phyloP scores from a whole-genome alignment of 2,797 vertebrate species.

The Spinus olivaceus region DNA sequence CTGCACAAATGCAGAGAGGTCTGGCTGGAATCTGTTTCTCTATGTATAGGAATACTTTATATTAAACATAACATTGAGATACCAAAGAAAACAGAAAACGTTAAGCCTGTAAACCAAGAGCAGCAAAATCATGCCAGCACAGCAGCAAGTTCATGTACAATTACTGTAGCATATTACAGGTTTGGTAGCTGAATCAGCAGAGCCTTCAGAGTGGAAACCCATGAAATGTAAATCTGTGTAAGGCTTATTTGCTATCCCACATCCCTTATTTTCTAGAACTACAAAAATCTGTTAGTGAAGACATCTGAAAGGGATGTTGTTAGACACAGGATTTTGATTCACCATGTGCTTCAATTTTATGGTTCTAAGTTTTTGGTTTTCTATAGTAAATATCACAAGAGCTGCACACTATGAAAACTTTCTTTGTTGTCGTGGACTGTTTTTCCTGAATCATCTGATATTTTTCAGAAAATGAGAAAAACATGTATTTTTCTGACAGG shows the following conservation, averaged over 20 bases:
- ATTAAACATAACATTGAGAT: background rate
- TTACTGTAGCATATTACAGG: slow-evolving; percentile 35
- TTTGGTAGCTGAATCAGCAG: slow-evolving; percentile 55
- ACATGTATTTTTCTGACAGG: background rate
- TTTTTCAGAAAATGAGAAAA: background rate
- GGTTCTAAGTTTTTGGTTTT: background rate
- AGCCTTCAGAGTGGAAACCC: slow-evolving; percentile 16
- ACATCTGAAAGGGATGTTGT: background rate
- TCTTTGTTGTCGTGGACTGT: background rate
- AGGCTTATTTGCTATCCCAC: background rate
- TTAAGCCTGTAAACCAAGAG: slow-evolving; percentile 20
- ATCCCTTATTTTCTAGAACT: background rate
- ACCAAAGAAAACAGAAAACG: slow-evolving; percentile 22
- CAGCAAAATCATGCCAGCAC: background rate
- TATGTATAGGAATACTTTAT: background rate
- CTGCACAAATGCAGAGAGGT: background rate
- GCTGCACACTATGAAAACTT: background rate
- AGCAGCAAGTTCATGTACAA: slow-evolving; percentile 23
- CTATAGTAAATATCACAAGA: background rate
- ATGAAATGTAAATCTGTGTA: background rate
- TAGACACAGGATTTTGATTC: background rate
- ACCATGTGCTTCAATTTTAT: background rate
- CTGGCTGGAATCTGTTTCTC: background rate
- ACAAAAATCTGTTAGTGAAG: background rate
- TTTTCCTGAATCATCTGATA: background rate